phyloP scores from a whole-genome alignment of 2,797 vertebrate species.

The Cirrhinus molitorella region DNA sequence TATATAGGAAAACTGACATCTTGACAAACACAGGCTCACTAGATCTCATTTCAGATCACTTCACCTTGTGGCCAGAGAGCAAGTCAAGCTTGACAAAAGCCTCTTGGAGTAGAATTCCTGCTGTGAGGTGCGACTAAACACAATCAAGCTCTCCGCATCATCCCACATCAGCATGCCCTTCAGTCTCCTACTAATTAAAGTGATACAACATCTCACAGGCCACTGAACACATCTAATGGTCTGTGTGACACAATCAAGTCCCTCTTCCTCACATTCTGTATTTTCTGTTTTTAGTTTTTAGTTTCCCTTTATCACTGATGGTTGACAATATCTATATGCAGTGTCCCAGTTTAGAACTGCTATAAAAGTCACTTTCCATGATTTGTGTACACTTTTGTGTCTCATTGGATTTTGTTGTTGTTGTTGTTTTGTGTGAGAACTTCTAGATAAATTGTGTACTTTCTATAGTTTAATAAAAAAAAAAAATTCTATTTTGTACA shows the following conservation, averaged over 20 bases:
- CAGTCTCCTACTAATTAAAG: conserved; percentile 79
- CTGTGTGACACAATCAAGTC: conserved; percentile 54
- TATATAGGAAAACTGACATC: conserved; percentile 8
- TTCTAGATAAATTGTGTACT: not conserved
- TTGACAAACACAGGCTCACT: conserved; percentile 38
- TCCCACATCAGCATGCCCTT: conserved; percentile 64
- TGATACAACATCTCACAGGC: conserved; percentile 81
- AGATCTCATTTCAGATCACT: conserved; percentile 41
- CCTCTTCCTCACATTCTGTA: conserved; percentile 16
- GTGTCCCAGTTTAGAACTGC: not conserved
- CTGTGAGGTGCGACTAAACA: conserved; percentile 74
- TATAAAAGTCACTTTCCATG: not conserved
- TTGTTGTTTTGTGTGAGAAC: not conserved
- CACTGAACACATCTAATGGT: conserved; percentile 78
- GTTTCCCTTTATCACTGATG: not conserved
- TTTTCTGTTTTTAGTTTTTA: not conserved
- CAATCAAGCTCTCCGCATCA: conserved; percentile 68
- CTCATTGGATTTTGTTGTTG: not conserved
- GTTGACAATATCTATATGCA: not conserved
- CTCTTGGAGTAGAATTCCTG: conserved; percentile 56
- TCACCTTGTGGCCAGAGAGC: conserved; percentile 42
- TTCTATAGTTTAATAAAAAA: too few relatives aligned
- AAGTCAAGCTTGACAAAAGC: conserved; percentile 64
- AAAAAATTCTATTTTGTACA: too few relatives aligned
- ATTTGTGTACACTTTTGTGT: not conserved